Evolutionary conservation across 2,888 invertebrate species (phyloP).

Genomic region (Acronicta alni): DNA sequence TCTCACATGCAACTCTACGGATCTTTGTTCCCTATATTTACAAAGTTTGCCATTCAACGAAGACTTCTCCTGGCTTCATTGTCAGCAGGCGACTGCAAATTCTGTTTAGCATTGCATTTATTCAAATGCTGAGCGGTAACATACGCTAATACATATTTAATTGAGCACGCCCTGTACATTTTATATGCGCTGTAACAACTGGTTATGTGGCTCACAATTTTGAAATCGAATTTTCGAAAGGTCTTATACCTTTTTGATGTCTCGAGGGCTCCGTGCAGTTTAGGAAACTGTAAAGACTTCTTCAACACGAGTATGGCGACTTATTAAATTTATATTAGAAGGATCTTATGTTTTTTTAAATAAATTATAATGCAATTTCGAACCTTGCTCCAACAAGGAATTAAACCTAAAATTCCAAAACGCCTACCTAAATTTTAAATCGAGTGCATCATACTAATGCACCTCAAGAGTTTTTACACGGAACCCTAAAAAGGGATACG

Average conservation of each 20-base stretch:
- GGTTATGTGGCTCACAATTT: slow-evolving; percentile 63
- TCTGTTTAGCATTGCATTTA: slow-evolving; percentile 74
- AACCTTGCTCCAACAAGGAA: neutral
- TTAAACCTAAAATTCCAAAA: neutral
- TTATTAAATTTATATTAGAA: neutral
- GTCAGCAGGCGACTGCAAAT: slow-evolving; percentile 61
- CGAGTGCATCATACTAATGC: slow-evolving; percentile 8
- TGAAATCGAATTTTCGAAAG: slow-evolving; percentile 48
- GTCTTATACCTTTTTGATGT: neutral
- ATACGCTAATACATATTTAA: slow-evolving; percentile 85
- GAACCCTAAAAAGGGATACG: slow-evolving; percentile 65
- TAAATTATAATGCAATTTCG: neutral
- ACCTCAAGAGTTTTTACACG: slow-evolving; percentile 23
- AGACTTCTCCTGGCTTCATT: slow-evolving; percentile 59
- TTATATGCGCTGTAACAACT: slow-evolving; percentile 69
- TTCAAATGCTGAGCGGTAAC: slow-evolving; percentile 72
- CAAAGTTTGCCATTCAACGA: slow-evolving; percentile 59
- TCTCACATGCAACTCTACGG: slow-evolving; percentile 53
- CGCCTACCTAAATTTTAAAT: slow-evolving; percentile 11
- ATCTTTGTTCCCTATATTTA: slow-evolving; percentile 58
- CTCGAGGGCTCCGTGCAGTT: neutral
- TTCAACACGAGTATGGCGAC: neutral
- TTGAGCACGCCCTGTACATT: slow-evolving; percentile 77
- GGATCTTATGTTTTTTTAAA: neutral
- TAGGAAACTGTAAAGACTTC: neutral